Evolutionary conservation across 2,888 invertebrate genomes (phyloP).

Genomic region (Eupithecia dodoneata): DNA sequence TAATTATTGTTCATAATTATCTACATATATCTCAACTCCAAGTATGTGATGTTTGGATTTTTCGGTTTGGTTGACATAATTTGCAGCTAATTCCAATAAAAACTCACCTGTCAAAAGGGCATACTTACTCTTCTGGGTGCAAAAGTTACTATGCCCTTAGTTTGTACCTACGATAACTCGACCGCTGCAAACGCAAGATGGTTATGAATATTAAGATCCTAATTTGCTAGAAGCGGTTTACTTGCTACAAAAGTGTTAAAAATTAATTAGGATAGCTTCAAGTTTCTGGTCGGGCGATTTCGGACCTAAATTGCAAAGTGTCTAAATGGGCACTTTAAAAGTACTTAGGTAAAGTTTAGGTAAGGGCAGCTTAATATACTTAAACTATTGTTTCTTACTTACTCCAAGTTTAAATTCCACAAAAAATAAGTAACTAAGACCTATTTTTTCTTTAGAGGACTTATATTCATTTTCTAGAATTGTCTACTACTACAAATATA

Average conservation of each 20-base stretch:
- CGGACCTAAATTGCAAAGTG: constrained; percentile 1
- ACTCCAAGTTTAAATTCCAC: neutral
- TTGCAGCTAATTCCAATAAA: too few species aligned
- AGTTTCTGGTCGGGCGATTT: constrained; percentile 9
- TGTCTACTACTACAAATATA: neutral
- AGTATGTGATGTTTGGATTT: too few species aligned
- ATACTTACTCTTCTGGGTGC: neutral
- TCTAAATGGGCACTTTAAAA: constrained; percentile 4
- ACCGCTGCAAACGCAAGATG: constrained; percentile 39
- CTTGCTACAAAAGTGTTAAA: constrained; percentile 14
- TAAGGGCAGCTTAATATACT: neutral
- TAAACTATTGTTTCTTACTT: neutral
- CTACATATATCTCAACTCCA: too few species aligned
- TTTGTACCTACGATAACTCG: constrained; percentile 48
- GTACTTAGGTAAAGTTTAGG: neutral
- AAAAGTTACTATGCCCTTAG: constrained; percentile 38
- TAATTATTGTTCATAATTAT: too few species aligned
- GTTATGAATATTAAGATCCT: constrained; percentile 60
- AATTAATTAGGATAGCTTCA: neutral
- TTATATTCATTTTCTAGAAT: neutral
- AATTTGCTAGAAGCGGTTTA: constrained; percentile 48
- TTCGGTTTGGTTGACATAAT: too few species aligned
- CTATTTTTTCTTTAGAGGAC: neutral
- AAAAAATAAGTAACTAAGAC: neutral
- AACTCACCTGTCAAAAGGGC: too few species aligned